Evolutionary conservation across 2,797 vertebrate genomes (phyloP), one percentile per base, ranked within the genome.

Genomic region (Alfaro cultratus): DNA sequence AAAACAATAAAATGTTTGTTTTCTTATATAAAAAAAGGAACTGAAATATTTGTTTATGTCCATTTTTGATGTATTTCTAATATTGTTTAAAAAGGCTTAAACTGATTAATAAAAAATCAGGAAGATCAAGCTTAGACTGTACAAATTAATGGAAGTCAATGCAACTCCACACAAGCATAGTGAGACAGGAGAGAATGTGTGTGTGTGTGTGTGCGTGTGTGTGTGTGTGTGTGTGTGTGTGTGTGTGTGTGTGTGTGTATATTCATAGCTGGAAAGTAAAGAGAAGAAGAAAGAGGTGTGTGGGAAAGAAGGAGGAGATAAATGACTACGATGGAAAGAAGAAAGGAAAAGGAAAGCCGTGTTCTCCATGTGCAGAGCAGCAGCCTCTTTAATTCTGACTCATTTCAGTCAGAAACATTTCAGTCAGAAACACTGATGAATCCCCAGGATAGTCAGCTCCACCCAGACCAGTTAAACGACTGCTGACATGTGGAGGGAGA

Each of bases 381-480:
- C 77, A 23, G 73, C 46, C 76, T 73, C 36, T 45, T 45, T 68
- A 80, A 64, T 70, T 72, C 80, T 34, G 78, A 78, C 73, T 85
- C 3, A 46, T 75, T 83, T 84, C 41, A 77, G 10, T 74, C 64
- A 73, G 79, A 87, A 80, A 80, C 83, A 36, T 34, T n/a, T n/a
- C n/a, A n/a, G n/a, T n/a, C n/a, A n/a, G n/a, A n/a, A n/a, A n/a
- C n/a, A n/a, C 79, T 49, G 80, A 36, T 39, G 26, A 79, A 76
- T 91, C 82, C 82, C 7, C 41, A 45, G 83, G 80, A 80, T 75
- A 68, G 36, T 76, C 60, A 78, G 5, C 80, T 83, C 83, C 60
- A 81, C 77, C 75, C 67, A 60, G 71, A 79, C 84, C 80, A 81
- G 64, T 86, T 86, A 90, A 94, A 93, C 77, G 80, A 75, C 78